Evolutionary conservation across 2,797 vertebrate species (phyloP), one percentile per base, ranked within the genome.

Genomic region (Sebastes minor): DNA sequence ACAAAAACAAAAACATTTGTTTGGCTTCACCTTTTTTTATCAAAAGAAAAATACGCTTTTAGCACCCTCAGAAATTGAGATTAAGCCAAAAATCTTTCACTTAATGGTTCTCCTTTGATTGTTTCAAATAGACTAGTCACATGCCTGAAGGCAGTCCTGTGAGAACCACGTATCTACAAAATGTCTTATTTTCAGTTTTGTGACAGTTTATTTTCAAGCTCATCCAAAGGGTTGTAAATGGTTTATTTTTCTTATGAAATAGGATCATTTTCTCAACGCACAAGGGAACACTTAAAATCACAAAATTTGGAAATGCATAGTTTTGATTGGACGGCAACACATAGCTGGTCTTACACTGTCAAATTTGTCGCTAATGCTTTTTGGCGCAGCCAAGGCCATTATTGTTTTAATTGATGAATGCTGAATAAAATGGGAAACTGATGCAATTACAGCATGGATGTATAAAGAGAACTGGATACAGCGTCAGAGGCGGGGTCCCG

Each of bases 1-100:
- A 77, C 18, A 76, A 78, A 77, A 71, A 62, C 14, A 75, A 14
- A 65, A 64, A 73, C 57, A 66, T 56, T 73, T 63, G 25, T 67
- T 64, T 55, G 14, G 12, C 27, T 67, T 64, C 13, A 49, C n/a
- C 13, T 2, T 52, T 64, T 73, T 80, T 56, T 13, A 49, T 73
- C 20, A 60, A 60, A 59, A 16, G 33, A 32, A 53, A 62, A 74
- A 74, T 33, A 68, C 1, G 35, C 59, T 71, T 78, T 74, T 62
- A 35, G 32, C 65, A 79, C 55, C 30, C 20, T 66, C 28, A 4
- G 66, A 79, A 64, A 66, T 12, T 73, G 11, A 78, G 23, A 63
- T 25, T 10, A 60, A 66, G 53, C 4, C 53, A 61, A 28, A 42
- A 80, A 71, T 60, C 61, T 2, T 69, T 70, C 2, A 53, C 4